Evolutionary conservation across 2,888 invertebrate genomes (phyloP).

Genomic region (Eupithecia abbreviata): DNA sequence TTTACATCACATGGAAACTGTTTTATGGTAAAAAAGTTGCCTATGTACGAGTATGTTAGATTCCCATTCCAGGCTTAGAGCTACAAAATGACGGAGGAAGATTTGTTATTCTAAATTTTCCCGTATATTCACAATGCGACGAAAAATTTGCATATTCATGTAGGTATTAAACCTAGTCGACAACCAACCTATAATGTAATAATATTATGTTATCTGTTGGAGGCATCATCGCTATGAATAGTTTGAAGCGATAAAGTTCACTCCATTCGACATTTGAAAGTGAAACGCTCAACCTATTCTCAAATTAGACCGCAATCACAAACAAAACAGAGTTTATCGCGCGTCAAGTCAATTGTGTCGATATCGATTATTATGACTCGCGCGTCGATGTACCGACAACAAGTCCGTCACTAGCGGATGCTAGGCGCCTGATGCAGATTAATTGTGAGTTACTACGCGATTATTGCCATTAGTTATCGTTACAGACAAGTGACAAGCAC

Average conservation of each 20-base stretch:
- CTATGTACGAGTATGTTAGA: too few relatives aligned
- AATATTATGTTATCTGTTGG: not conserved
- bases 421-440: constrained; percentile 62
- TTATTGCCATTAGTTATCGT: constrained; percentile 15
- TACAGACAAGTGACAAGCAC: not conserved
- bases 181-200: not conserved
- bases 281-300: constrained; percentile 33
- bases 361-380: constrained; percentile 62
- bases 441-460: constrained; percentile 30
- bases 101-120: not conserved
- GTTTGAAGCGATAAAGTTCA: constrained; percentile 12
- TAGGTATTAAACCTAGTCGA: not conserved
- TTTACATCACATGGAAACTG: too few relatives aligned
- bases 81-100: not conserved
- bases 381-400: constrained; percentile 50
- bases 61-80: too few relatives aligned
- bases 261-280: constrained; percentile 27
- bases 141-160: not conserved
- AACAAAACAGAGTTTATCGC: constrained; percentile 49
- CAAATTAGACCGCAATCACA: constrained; percentile 39
- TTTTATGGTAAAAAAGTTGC: too few relatives aligned
- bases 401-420: constrained; percentile 76
- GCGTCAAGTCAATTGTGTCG: constrained; percentile 51
- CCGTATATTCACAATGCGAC: not conserved
- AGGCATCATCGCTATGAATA: not conserved